These are phyloP conservation scores for Cataglyphis livida DNA, from an alignment of 2,888 invertebrate species.

Conservation along the genomic window DNA sequence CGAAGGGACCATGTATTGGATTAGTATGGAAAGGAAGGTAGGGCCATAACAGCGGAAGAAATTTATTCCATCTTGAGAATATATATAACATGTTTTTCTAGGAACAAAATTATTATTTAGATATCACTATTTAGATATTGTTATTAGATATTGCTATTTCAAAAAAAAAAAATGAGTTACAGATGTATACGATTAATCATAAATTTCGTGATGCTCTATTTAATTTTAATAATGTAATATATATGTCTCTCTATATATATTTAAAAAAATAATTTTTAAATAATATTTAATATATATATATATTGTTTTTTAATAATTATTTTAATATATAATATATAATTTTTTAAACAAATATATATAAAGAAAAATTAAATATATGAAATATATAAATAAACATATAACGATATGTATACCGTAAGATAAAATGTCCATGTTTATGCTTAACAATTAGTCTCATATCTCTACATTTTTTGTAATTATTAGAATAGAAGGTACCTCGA, in stretches of 20 bases:
- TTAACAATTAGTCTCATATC: neutral
- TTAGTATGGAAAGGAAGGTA: neutral
- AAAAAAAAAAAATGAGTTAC: neutral
- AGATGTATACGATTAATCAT: neutral
- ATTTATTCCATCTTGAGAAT: neutral
- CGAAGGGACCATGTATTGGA: constrained; percentile 1
- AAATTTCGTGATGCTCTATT: neutral
- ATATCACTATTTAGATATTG: neutral
- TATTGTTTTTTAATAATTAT: neutral
- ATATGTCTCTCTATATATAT: neutral
- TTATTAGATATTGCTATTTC: neutral
- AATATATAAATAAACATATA: neutral
- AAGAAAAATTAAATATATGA: neutral
- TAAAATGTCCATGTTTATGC: neutral
- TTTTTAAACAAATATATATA: neutral
- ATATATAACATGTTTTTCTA: neutral
- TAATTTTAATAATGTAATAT: too few species aligned
- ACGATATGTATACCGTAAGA: neutral
- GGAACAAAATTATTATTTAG: neutral
- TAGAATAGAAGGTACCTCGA: neutral
- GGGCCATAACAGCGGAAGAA: neutral
- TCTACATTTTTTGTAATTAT: neutral
- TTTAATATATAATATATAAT: too few species aligned
- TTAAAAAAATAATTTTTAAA: neutral
- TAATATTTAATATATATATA: neutral